phyloP scores from a whole-genome alignment of 2,113 vertebrate genomes.

The Zapornia atra region DNA sequence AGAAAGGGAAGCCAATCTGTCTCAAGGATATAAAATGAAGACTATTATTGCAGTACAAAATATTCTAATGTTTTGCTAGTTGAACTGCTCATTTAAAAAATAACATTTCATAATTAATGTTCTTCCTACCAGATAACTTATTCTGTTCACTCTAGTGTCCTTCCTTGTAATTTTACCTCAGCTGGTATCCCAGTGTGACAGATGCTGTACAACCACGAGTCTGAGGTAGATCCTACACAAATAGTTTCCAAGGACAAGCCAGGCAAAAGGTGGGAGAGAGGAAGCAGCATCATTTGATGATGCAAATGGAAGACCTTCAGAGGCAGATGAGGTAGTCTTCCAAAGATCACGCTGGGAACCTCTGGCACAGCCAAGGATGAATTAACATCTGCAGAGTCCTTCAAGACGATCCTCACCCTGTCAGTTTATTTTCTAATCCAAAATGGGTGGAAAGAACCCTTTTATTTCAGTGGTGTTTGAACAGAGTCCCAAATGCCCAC shows the following conservation, averaged over 20 bases:
- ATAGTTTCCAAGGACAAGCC: neutral
- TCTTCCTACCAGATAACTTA: neutral
- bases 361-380: conserved; percentile 2
- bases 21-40: neutral
- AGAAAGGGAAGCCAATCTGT: neutral
- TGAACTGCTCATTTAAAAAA: neutral
- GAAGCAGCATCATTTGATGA: neutral
- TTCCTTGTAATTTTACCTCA: neutral
- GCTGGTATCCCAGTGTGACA: neutral
- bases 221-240: neutral
- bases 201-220: neutral
- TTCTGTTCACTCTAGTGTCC: neutral
- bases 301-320: neutral
- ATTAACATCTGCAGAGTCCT: neutral
- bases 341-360: neutral
- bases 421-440: neutral
- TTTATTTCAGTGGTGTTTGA: neutral
- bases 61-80: neutral
- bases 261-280: neutral
- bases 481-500: neutral
- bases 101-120: neutral
- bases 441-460: neutral
- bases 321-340: neutral
- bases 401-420: neutral
- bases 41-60: neutral